Conservation (phyloP, 2,797 vertebrate species). For the Pangasius macronema region DNA sequence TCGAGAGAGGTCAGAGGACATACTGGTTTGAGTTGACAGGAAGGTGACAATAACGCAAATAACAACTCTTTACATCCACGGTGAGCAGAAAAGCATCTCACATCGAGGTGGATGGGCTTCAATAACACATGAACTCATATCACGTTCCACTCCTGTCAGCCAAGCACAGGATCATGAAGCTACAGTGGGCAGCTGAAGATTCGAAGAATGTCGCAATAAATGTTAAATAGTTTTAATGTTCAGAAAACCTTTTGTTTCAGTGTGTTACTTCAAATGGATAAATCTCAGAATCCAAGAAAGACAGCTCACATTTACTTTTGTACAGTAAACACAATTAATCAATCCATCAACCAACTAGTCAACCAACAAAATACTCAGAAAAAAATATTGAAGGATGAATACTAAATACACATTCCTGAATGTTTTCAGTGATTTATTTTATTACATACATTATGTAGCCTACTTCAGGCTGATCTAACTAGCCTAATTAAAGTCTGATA, state of each 20-base stretch:
- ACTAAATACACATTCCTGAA: neutral
- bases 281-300: neutral
- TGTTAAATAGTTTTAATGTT: too few species aligned
- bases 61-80: neutral
- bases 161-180: neutral
- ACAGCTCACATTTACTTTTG: neutral
- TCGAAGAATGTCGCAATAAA: too few species aligned
- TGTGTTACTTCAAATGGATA: neutral
- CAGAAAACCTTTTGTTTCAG: neutral
- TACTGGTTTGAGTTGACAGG: neutral
- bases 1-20: neutral
- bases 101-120: neutral
- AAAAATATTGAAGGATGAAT: neutral
- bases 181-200: neutral
- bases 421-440: neutral
- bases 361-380: neutral
- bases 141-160: neutral
- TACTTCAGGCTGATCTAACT: neutral
- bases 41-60: neutral
- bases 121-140: neutral
- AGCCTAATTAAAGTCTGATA: neutral
- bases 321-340: neutral
- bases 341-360: neutral
- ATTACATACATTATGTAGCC: neutral
- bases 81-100: constrained; percentile 8